Percentiles rank a stretch among this genome's conserved stretches.
These are phyloP conservation scores for Chloroceryle inda DNA, from an alignment of 2,797 vertebrate genomes.

Conservation along the genomic window DNA sequence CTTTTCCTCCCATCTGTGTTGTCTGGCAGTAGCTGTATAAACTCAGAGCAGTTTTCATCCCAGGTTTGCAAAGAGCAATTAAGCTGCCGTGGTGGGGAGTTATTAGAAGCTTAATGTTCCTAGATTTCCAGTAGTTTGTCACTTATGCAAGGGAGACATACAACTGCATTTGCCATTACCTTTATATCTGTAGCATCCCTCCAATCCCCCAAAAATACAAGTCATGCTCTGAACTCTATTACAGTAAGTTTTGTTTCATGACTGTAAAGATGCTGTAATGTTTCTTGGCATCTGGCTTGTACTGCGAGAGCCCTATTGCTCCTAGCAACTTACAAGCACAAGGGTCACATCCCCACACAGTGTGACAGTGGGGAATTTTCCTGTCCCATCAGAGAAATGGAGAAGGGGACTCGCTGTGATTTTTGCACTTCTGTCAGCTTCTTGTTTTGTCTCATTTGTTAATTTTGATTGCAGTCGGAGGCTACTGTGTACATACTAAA, in stretches of 20 bases:
- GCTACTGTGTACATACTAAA: not conserved
- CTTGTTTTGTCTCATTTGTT: not conserved
- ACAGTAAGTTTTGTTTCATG: not conserved
- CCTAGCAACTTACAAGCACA: accelerated
- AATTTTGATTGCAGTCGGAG: not conserved
- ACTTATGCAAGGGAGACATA: not conserved
- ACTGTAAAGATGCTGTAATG: not conserved
- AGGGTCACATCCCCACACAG: not conserved
- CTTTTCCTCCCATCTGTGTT: constrained; percentile 3
- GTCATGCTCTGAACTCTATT: not conserved
- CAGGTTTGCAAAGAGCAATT: not conserved
- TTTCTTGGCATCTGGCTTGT: not conserved
- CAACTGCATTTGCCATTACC: not conserved
- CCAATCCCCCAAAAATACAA: not conserved
- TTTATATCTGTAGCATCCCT: not conserved
- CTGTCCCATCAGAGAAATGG: not conserved
- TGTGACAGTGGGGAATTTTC: not conserved
- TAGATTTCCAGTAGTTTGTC: not conserved
- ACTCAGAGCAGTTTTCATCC: not conserved
- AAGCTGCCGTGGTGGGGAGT: not conserved
- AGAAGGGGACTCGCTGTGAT: not conserved
- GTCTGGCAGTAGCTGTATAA: not conserved
- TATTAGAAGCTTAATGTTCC: not conserved
- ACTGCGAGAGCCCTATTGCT: not conserved
- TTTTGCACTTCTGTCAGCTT: not conserved